A percentile compares a stretch with the other conserved stretches of the same genome.
These are phyloP conservation scores for Oreocharis arfaki DNA, from an alignment of 2,113 vertebrate genomes.

Conservation along the genomic window DNA sequence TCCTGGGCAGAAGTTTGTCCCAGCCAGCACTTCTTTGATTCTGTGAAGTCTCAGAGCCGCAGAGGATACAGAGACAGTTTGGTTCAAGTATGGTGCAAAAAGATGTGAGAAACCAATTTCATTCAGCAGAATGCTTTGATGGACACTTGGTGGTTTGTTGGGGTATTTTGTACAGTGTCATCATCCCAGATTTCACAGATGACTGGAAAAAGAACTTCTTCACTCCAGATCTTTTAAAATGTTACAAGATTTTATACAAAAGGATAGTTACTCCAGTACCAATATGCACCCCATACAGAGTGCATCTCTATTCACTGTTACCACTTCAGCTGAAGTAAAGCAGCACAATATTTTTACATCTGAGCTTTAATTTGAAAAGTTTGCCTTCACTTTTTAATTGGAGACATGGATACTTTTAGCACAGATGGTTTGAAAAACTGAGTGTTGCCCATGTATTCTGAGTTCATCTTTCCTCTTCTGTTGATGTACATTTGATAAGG, in stretches of 20 bases:
- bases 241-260: not conserved
- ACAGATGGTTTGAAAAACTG: not conserved
- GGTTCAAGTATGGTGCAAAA: not conserved
- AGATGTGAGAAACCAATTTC: not conserved
- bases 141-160: not conserved
- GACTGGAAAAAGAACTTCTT: not conserved
- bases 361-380: not conserved
- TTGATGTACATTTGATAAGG: rapidly evolving
- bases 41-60: not conserved
- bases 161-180: not conserved
- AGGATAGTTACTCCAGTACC: not conserved
- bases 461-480: not conserved
- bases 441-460: not conserved
- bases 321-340: not conserved
- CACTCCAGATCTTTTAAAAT: not conserved
- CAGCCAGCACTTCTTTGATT: not conserved
- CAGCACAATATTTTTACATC: not conserved
- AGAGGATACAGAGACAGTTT: not conserved
- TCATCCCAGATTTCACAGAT: not conserved
- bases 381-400: not conserved
- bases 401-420: not conserved
- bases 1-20: not conserved
- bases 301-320: not conserved
- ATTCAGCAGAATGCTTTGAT: not conserved
- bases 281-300: not conserved